These are phyloP conservation scores for Campopleginae sp. DNA, from an alignment of 2,888 invertebrate species.

Conservation along the genomic window DNA sequence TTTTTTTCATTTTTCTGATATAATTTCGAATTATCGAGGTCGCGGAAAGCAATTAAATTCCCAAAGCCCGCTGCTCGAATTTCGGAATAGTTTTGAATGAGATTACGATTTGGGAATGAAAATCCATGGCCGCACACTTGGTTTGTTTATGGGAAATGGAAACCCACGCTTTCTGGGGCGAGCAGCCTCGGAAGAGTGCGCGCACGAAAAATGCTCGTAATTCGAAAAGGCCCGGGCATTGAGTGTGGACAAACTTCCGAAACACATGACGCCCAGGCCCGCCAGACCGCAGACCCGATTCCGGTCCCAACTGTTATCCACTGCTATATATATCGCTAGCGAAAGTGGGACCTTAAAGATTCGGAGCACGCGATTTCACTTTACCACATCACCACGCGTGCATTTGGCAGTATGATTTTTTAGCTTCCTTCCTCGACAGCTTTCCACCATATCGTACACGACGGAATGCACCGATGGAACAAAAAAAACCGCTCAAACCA, in stretches of 20 bases:
- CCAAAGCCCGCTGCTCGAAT: no score
- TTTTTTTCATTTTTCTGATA: background rate
- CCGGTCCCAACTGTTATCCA: slow-evolving; percentile 75
- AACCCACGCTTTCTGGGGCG: background rate
- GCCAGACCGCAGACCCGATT: slow-evolving; percentile 78
- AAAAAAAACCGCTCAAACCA: slow-evolving; percentile 45
- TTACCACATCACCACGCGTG: slow-evolving; percentile 31
- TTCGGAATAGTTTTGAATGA: background rate
- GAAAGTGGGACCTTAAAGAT: slow-evolving; percentile 61
- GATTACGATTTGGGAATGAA: background rate
- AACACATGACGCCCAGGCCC: slow-evolving; percentile 79
- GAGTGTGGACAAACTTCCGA: slow-evolving; percentile 71
- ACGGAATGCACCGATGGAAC: slow-evolving; percentile 20
- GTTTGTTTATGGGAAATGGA: background rate
- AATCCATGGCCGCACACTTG: background rate
- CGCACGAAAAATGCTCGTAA: slow-evolving; percentile 36
- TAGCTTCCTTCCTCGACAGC: slow-evolving; percentile 40
- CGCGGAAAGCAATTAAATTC: no score
- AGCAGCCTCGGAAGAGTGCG: background rate
- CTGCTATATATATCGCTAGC: slow-evolving; percentile 31
- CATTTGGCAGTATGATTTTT: slow-evolving; percentile 53
- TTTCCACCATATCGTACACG: background rate
- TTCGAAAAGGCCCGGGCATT: slow-evolving; percentile 37
- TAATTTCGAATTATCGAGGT: no score
- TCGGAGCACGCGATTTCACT: slow-evolving; percentile 65